Percentiles rank a stretch among this genome's conserved stretches.
Conservation (phyloP, 2,797 vertebrate genomes). For the Halcyon smyrnensis region DNA sequence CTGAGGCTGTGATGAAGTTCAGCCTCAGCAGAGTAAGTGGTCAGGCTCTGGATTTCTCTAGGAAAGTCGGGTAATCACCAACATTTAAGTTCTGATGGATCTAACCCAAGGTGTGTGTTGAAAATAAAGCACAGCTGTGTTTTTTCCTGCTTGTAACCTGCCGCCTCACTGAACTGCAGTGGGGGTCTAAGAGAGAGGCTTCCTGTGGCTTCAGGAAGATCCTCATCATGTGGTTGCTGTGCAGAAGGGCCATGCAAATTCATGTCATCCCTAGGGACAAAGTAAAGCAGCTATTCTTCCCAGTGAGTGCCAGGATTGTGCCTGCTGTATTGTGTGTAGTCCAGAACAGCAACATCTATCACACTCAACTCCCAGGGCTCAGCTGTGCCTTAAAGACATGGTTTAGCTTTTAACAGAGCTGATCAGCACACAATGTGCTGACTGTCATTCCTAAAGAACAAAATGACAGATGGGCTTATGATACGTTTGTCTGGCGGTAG, state of each 20-base stretch:
- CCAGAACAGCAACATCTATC: conserved; percentile 27
- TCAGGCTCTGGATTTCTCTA: neutral
- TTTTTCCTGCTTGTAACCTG: neutral
- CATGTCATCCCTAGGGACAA: neutral
- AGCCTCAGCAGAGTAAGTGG: neutral
- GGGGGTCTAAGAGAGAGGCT: neutral
- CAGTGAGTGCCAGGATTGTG: neutral
- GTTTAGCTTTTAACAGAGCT: conserved; percentile 22
- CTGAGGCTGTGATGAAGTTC: neutral
- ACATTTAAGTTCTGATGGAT: neutral
- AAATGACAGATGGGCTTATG: conserved; percentile 61
- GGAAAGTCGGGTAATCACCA: neutral
- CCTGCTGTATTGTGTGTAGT: conserved; percentile 10
- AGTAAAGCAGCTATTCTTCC: conserved; percentile 5
- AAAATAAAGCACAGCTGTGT: neutral
- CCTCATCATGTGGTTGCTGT: neutral
- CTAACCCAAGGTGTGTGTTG: neutral
- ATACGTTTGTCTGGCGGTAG: neutral
- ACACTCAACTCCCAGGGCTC: conserved; percentile 7
- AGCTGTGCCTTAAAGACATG: conserved; percentile 25
- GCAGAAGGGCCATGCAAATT: conserved; percentile 8
- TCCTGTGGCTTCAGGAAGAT: neutral
- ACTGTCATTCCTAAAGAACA: conserved; percentile 43
- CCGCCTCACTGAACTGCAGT: neutral
- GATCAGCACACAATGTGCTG: conserved; percentile 19